A percentile compares a stretch with the other conserved stretches of the same genome.
phyloP scores from a whole-genome alignment of 2,113 vertebrate species.

The Dromaius novaehollandiae region DNA sequence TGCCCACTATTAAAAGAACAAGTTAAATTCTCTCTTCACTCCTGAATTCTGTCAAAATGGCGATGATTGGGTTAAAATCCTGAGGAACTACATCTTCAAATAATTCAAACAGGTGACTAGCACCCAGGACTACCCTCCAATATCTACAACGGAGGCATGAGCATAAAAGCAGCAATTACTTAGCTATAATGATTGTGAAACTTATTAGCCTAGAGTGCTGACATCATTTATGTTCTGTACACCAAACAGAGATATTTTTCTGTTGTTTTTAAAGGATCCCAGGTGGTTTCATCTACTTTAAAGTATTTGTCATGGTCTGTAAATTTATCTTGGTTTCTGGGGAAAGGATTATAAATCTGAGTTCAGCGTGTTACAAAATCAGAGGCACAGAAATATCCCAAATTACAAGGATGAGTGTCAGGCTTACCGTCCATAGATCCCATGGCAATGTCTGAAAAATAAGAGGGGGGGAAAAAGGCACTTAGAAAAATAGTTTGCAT shows the following conservation, averaged over 20 bases:
- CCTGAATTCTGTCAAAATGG: not conserved
- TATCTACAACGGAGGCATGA: not conserved
- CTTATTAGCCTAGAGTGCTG: not conserved
- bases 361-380: not conserved
- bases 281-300: not conserved
- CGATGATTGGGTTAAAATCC: not conserved
- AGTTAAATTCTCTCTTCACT: not conserved
- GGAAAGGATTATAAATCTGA: not conserved
- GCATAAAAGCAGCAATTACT: not conserved
- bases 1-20: not conserved
- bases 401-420: not conserved
- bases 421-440: slow-evolving; percentile 96
- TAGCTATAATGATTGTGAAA: not conserved
- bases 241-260: not conserved
- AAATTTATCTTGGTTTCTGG: not conserved
- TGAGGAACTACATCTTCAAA: not conserved
- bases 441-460: slow-evolving; percentile 90
- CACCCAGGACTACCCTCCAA: not conserved
- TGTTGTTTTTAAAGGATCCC: not conserved
- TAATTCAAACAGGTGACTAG: not conserved
- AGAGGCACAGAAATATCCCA: not conserved
- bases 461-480: not conserved
- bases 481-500: slow-evolving; percentile 36
- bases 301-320: not conserved
- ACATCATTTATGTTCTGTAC: not conserved